Evolutionary conservation across 92 coral and sea anemone genomes (phyloP).

Genomic region (Pocillopora grandis): DNA sequence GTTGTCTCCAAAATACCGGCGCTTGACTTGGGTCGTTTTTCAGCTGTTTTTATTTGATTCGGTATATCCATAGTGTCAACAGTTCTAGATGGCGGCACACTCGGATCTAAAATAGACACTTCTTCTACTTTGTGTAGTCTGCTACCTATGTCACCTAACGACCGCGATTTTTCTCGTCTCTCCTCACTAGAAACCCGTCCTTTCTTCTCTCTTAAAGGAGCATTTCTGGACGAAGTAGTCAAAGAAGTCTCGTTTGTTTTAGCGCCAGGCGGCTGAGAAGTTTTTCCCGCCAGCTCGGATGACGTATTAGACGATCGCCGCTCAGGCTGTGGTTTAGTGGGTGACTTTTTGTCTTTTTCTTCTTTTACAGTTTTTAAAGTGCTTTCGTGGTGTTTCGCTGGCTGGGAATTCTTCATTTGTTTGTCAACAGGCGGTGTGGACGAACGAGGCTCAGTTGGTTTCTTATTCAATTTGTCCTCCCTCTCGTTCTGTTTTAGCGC

Average conservation of each 20-base stretch:
- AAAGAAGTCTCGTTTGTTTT: background rate
- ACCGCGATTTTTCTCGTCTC: slow-evolving; percentile 64
- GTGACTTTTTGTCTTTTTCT: slow-evolving; percentile 13
- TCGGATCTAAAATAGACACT: slow-evolving; percentile 59
- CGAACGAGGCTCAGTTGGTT: slow-evolving; percentile 10
- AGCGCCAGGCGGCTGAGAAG: background rate
- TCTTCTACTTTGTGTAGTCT: slow-evolving; percentile 58
- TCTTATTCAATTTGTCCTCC: slow-evolving; percentile 17
- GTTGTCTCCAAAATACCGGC: slow-evolving; percentile 3
- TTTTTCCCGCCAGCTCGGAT: background rate
- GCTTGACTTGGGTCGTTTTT: slow-evolving; percentile 34
- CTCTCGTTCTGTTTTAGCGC: slow-evolving; percentile 5
- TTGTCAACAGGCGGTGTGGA: background rate
- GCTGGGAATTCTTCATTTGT: background rate
- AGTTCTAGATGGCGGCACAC: slow-evolving; percentile 67
- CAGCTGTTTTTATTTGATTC: slow-evolving; percentile 12
- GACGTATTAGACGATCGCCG: slow-evolving; percentile 27
- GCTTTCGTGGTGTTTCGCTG: background rate
- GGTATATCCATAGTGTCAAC: slow-evolving; percentile 76
- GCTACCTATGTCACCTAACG: slow-evolving; percentile 74
- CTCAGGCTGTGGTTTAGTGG: slow-evolving; percentile 19
- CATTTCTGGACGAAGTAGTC: slow-evolving; percentile 3
- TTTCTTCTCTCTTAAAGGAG: slow-evolving; percentile 67
- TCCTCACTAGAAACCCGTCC: slow-evolving; percentile 64
- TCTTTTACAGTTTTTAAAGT: slow-evolving; percentile 11